Base-by-base conservation (phyloP, 1,140 invertebrate genomes). In the Camponotus pennsylvanicus region DNA sequence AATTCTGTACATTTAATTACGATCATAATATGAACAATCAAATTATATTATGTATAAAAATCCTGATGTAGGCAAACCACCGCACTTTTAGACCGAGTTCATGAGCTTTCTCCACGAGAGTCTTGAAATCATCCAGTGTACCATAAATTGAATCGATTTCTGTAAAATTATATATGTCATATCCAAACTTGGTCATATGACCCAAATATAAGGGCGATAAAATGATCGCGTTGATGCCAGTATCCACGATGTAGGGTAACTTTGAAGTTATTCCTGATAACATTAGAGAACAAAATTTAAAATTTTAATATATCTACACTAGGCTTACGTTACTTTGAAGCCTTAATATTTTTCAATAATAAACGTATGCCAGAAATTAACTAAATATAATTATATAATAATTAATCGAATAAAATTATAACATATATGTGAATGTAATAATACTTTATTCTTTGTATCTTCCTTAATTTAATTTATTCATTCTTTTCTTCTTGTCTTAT, bases 131-230 rank as follows among this genome's bases (percentile, higher is more conserved):
- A 21, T 96, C 95, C 87, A 97, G 92, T 0, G 95, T 96, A 34
- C 97, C 97, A 78, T 96, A 97, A 15, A 95, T 93, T 1, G 94
- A 93, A 88, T 97, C 95, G 40, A 97, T 94, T 0, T 93, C 92
- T 42, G 94, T 96, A 87, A 96, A 96, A 89, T 97, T 95, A 2
- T 96, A 93, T 49, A 96, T 93, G 69, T 96, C 96, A 85, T 95
- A 97, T 1, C 97, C 97, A 82, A 95, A 96, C 89, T 97, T 96
- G 59, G 96, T 94, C 93, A 95, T 95, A 0, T 96, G 96, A 49
- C 96, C 96, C 45, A 95, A 94, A 87, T 95, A 97, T 63, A 97
- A 95, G 1, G 97, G 96, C 27, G 95, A 96, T 3, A 97, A 77
- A 95, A 96, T 96, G 2, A 97, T 92, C 0, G 96, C 93, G 11